Conservation (phyloP, 2,113 vertebrate genomes). For the Nothocercus julius region DNA sequence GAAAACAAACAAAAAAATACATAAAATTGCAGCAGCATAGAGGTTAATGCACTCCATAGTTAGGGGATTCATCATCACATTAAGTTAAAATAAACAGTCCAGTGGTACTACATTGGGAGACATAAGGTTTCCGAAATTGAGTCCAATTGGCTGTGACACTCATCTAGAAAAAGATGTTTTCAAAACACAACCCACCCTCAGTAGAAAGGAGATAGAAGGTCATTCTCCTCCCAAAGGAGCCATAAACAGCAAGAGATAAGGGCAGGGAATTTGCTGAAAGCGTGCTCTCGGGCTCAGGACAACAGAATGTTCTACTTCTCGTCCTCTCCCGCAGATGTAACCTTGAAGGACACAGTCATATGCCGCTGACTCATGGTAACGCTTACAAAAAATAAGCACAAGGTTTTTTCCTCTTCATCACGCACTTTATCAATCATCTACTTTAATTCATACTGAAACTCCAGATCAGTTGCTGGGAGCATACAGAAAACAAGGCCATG, state of each 20-base stretch:
- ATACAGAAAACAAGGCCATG: background rate
- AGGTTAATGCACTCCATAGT: background rate
- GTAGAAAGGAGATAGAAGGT: slow-evolving; percentile 60
- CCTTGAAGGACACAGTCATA: slow-evolving; percentile 46
- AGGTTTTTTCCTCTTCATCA: background rate
- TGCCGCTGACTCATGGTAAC: slow-evolving; percentile 59
- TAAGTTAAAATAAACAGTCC: background rate
- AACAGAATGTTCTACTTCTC: slow-evolving; percentile 18
- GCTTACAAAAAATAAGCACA: slow-evolving; percentile 27
- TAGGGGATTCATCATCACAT: slow-evolving; percentile 4
- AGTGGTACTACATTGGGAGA: slow-evolving; percentile 20
- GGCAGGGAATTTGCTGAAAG: slow-evolving; percentile 64
- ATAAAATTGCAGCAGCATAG: background rate
- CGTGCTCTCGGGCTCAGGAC: slow-evolving; percentile 1
- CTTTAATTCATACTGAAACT: background rate
- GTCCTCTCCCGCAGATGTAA: slow-evolving; percentile 55
- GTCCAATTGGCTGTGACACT: slow-evolving; percentile 11
- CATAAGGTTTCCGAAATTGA: slow-evolving; percentile 22
- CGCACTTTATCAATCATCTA: background rate
- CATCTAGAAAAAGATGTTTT: slow-evolving; percentile 43
- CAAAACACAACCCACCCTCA: slow-evolving; percentile 44
- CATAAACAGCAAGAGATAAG: slow-evolving; percentile 64
- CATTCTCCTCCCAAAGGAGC: slow-evolving; percentile 57
- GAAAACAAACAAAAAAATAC: slow-evolving; percentile 50
- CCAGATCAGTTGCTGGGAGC: background rate